Conservation (phyloP, 2,113 vertebrate species). For the Chaetura pelagica region DNA sequence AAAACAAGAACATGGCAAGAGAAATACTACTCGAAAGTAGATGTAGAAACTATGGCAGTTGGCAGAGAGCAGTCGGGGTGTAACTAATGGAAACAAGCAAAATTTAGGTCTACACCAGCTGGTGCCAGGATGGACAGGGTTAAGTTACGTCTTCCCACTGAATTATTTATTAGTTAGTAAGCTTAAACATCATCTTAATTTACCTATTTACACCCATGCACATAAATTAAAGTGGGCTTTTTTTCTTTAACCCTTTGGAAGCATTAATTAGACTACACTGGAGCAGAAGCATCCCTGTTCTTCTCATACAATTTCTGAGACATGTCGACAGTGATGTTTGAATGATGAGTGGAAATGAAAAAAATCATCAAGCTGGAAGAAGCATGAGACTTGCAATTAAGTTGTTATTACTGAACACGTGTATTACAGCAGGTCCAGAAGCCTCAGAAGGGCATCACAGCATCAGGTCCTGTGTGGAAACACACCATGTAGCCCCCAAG, state of each 20-base stretch:
- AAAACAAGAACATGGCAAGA: background rate
- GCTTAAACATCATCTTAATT: background rate
- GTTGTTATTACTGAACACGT: background rate
- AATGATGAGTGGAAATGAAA: constrained; percentile 40
- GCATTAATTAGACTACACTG: constrained; percentile 21
- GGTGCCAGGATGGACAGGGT: background rate
- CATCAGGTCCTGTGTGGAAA: background rate
- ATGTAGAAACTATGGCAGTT: background rate
- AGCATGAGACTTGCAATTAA: background rate
- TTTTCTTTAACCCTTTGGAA: constrained; percentile 22
- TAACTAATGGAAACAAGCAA: accelerated
- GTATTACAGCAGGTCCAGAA: background rate
- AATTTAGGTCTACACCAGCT: background rate
- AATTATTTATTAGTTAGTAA: background rate
- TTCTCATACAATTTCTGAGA: constrained; percentile 7
- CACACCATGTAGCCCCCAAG: background rate
- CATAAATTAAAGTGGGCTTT: background rate
- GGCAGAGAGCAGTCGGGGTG: background rate
- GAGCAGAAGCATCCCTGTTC: background rate
- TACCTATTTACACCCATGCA: background rate
- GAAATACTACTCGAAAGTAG: background rate
- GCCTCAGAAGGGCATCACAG: background rate
- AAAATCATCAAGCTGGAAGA: constrained; percentile 21
- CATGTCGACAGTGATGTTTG: background rate
- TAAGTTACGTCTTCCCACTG: background rate